A percentile compares a stretch with the other conserved stretches of the same genome.
Evolutionary conservation across 2,113 vertebrate species (phyloP).

Genomic region (Arenaria interpres): DNA sequence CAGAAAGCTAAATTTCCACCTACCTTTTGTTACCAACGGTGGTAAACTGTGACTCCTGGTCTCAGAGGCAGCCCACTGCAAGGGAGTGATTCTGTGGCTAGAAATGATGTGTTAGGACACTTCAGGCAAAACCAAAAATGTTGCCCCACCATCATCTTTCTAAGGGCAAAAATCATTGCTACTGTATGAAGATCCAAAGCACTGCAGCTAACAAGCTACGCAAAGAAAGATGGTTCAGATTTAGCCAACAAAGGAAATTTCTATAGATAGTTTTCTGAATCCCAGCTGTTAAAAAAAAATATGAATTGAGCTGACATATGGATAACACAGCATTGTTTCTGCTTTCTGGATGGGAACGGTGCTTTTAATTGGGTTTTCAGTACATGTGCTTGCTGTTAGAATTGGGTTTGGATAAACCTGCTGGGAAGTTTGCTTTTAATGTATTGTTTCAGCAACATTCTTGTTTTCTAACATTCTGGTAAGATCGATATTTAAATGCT

Average conservation of each 20-base stretch:
- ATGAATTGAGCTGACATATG: neutral
- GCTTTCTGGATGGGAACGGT: neutral
- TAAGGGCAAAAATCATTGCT: neutral
- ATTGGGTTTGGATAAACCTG: slow-evolving; percentile 17
- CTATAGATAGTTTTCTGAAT: neutral
- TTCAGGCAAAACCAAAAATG: neutral
- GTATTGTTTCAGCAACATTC: neutral
- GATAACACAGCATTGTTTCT: neutral
- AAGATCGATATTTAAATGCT: neutral
- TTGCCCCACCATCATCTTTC: neutral
- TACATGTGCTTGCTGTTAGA: neutral
- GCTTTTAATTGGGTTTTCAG: slow-evolving; percentile 17
- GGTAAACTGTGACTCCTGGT: neutral
- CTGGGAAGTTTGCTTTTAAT: slow-evolving; percentile 19
- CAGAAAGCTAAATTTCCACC: neutral
- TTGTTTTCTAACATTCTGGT: slow-evolving; percentile 2
- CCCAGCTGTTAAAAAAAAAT: slow-evolving; percentile 4
- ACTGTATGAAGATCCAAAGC: neutral
- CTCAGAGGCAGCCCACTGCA: neutral
- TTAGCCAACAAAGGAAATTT: neutral
- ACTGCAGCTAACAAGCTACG: neutral
- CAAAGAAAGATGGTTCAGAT: neutral
- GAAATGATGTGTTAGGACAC: neutral
- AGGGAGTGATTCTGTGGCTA: neutral
- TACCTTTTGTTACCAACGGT: neutral